phyloP scores from a whole-genome alignment of 1,140 invertebrate genomes.

The Himalopsyche phryganea region DNA sequence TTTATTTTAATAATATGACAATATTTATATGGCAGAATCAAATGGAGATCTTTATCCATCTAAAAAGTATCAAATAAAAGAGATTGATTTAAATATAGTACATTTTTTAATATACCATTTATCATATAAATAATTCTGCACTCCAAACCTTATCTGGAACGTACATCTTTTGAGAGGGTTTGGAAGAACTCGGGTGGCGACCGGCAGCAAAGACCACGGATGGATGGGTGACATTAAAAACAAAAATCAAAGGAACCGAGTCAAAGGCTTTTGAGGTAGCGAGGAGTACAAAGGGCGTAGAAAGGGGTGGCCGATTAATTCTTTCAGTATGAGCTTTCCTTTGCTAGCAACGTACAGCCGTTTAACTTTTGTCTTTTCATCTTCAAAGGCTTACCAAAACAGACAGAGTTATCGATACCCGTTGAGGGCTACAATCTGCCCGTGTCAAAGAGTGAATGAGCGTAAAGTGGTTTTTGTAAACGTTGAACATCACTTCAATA shows the following conservation, averaged over 20 bases:
- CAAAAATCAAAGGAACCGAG: slow-evolving; percentile 12
- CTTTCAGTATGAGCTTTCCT: slow-evolving; percentile 6
- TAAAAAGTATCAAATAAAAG: no score
- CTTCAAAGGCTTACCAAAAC: slow-evolving; percentile 11
- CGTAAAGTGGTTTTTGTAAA: neutral
- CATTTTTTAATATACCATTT: no score
- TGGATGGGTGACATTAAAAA: slow-evolving; percentile 16
- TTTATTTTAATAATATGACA: no score
- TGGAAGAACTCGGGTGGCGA: no score
- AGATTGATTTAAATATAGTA: no score
- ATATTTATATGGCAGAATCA: no score
- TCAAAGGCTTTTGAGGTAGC: slow-evolving; percentile 3
- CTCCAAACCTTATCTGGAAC: no score
- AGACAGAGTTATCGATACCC: slow-evolving; percentile 14
- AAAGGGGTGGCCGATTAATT: slow-evolving; percentile 1
- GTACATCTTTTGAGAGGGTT: no score
- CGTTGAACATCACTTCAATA: neutral
- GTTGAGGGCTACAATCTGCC: neutral
- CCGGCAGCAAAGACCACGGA: slow-evolving; percentile 1
- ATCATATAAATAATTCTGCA: no score
- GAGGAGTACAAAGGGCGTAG: neutral
- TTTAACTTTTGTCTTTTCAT: slow-evolving; percentile 13
- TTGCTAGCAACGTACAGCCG: neutral
- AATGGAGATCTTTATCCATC: no score
- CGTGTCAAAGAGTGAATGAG: neutral